Conservation (phyloP, 2,888 invertebrate genomes). For the Thymelicus lineola region DNA sequence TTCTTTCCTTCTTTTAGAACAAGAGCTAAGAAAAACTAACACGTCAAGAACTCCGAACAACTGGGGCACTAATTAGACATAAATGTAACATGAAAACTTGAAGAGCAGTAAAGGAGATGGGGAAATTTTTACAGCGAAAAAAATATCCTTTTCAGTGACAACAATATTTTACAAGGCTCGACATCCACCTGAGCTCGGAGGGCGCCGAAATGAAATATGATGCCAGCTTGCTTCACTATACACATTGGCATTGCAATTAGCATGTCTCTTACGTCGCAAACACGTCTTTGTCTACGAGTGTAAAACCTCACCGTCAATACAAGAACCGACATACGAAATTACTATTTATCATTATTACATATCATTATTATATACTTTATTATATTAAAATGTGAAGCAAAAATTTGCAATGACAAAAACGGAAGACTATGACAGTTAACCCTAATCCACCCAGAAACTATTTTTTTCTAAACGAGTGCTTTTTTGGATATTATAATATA, state of each 20-base stretch:
- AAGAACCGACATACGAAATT: too few relatives aligned
- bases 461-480: too few relatives aligned
- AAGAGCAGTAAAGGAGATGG: conserved; percentile 60
- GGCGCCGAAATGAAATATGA: conserved; percentile 69
- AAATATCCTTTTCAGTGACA: conserved; percentile 72
- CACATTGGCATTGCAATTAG: conserved; percentile 20
- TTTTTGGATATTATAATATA: too few relatives aligned
- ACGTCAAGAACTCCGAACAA: conserved; percentile 60
- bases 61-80: conserved; percentile 75
- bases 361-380: too few relatives aligned
- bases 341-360: too few relatives aligned
- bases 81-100: conserved; percentile 72
- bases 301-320: too few relatives aligned
- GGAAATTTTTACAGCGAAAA: conserved; percentile 69
- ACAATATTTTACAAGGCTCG: conserved; percentile 47
- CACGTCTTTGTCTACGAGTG: too few relatives aligned
- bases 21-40: not conserved
- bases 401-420: too few relatives aligned
- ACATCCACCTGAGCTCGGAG: conserved; percentile 52
- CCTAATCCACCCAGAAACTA: too few relatives aligned
- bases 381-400: too few relatives aligned
- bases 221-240: conserved; percentile 39
- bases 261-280: not conserved
- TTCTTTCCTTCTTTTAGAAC: not conserved
- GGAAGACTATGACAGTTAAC: too few relatives aligned